A percentile compares a stretch with the other conserved stretches of the same genome.
phyloP scores from a whole-genome alignment of 2,797 vertebrate species.

The Poeciliopsis gracilis region DNA sequence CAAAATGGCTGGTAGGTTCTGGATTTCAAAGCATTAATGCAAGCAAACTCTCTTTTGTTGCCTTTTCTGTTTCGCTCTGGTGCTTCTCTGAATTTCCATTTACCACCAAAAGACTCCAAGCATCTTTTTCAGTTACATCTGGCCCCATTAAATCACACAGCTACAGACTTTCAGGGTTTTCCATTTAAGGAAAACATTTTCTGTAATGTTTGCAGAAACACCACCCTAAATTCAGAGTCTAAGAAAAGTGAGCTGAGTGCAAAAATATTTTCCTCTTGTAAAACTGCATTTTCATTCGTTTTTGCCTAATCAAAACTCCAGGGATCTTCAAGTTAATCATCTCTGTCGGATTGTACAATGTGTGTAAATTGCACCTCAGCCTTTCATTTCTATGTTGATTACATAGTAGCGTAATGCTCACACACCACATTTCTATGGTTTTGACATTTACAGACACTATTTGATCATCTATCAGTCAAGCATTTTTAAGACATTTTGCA shows the following conservation, averaged over 20 bases:
- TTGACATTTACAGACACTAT: not conserved
- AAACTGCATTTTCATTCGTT: not conserved
- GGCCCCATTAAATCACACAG: not conserved
- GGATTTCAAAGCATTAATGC: not conserved
- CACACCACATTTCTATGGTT: not conserved
- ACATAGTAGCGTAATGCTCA: not conserved
- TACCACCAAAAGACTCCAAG: not conserved
- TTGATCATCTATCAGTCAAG: not conserved
- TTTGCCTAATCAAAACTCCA: not conserved
- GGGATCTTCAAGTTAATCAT: not conserved
- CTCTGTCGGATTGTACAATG: not conserved
- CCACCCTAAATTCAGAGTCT: not conserved
- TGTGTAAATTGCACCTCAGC: not conserved
- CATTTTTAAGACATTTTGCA: not conserved
- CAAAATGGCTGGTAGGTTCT: not conserved
- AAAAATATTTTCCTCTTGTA: not conserved
- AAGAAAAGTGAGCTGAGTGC: not conserved
- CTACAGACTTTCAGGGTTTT: not conserved
- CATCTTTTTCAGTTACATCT: not conserved
- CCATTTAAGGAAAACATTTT: not conserved
- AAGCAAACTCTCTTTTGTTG: not conserved
- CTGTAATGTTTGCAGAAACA: not conserved
- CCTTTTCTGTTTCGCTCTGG: not conserved
- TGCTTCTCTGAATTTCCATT: not conserved
- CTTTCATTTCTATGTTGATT: not conserved